Evolutionary conservation across 2,888 invertebrate genomes (phyloP), one percentile per base, ranked within the genome.

Genomic region (Uropetala carovei): DNA sequence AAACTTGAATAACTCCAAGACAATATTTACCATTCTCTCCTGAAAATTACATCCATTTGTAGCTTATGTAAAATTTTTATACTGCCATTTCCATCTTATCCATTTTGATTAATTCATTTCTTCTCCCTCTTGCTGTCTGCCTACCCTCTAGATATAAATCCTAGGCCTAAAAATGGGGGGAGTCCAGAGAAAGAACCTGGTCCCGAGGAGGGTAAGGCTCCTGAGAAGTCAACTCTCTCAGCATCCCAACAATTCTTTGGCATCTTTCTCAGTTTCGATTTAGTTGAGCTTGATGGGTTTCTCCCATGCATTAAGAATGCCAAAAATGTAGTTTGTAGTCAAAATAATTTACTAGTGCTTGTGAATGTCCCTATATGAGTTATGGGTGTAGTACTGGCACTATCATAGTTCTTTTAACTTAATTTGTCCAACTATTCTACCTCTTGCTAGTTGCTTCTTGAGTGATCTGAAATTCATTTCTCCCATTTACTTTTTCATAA

Each of bases 141-240:
- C 89, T 68, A 89, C 89, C 89, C 89, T 89, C 89, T 89, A 89
- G 89, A 89, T 89, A 89, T 89, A 89, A 89, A 64, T 43, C 89
- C 60, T 89, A 83, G 83, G 83, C 89, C 60, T 64, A 89, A 89
- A 43, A 60, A 43, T 43, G 89, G 89, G 89, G 89, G 60, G 60
- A 89, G 60, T 89, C 64, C 89, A 64, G 60, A 60, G 68, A 89
- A 89, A 64, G 89, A 89, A 64, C 89, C 89, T 64, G 60, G 60
- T 56, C 89, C 89, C 27, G 89, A 89, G 30, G 89, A 89, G 89
- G 89, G 89, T 89, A 89, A 89, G 89, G 89, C 89, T 89, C 68
- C 68, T 89, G 89, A 89, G 89, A 89, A 89, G 89, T 89, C 64
- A 30, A 64, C 30, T 64, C 30, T 60, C 89, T 89, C 89, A 64